A percentile compares a stretch with the other conserved stretches of the same genome.
These are phyloP conservation scores for Dicaeum eximium DNA, from an alignment of 2,113 vertebrate species.

Conservation along the genomic window DNA sequence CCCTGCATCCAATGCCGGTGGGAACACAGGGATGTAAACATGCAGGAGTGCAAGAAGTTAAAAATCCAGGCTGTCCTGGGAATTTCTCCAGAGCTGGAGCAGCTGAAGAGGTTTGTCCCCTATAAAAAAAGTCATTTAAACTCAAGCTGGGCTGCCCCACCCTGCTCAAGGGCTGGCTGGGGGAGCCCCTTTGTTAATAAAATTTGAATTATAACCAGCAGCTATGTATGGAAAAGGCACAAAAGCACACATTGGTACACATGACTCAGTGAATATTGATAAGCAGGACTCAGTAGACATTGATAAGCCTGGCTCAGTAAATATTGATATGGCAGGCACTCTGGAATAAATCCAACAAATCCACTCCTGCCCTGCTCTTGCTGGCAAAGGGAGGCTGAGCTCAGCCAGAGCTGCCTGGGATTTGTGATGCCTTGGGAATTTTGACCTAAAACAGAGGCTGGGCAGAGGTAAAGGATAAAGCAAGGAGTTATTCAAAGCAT, in stretches of 20 bases:
- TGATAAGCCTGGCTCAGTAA: neutral
- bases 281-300: neutral
- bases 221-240: neutral
- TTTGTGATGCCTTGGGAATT: too few relatives aligned
- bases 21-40: neutral
- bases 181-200: neutral
- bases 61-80: neutral
- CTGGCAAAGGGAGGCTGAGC: neutral
- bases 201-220: neutral
- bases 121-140: neutral
- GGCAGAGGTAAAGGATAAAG: too few relatives aligned
- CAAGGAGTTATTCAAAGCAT: too few relatives aligned
- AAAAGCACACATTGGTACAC: neutral
- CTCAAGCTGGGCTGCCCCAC: neutral
- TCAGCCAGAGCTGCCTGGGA: neutral
- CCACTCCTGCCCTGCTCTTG: neutral
- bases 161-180: neutral
- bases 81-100: neutral
- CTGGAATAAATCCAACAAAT: neutral
- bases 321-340: neutral
- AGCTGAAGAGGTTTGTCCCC: neutral
- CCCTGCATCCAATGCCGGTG: rapidly evolving
- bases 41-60: neutral
- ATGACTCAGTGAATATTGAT: neutral
- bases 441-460: too few relatives aligned